Evolutionary conservation across 30 jellyfish, hydroid and myxozoan genomes (phyloP).

Genomic region (Catostylus mosaicus): DNA sequence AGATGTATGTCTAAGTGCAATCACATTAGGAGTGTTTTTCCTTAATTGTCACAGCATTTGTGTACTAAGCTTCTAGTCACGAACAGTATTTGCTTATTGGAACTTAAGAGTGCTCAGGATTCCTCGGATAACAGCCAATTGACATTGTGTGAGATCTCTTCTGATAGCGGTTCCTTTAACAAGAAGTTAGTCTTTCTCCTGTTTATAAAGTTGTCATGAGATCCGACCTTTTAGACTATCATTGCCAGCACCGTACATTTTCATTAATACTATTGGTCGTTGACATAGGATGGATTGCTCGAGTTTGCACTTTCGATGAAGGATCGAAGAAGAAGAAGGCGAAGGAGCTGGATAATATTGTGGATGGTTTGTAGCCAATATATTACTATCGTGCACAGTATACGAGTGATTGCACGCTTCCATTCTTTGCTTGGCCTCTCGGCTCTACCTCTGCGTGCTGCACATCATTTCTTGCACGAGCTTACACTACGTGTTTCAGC

Average conservation of each 20-base stretch:
- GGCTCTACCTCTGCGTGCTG: too few relatives aligned
- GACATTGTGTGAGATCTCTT: too few relatives aligned
- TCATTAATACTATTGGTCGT: not conserved
- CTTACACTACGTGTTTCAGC: too few relatives aligned
- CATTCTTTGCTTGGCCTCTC: not conserved
- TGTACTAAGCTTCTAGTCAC: not conserved
- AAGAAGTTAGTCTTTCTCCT: too few relatives aligned
- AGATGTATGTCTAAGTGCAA: too few relatives aligned
- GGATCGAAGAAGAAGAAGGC: slow-evolving; percentile 37
- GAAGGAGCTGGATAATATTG: slow-evolving; percentile 25
- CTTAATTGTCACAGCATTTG: not conserved
- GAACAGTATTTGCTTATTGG: not conserved
- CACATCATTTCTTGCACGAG: too few relatives aligned
- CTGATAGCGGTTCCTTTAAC: too few relatives aligned
- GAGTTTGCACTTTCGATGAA: slow-evolving; percentile 36
- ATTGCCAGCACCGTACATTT: too few relatives aligned
- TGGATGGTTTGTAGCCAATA: slow-evolving; percentile 52
- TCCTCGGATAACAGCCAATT: too few relatives aligned
- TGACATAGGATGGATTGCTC: slow-evolving; percentile 47
- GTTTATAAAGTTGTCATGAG: too few relatives aligned
- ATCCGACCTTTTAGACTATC: too few relatives aligned
- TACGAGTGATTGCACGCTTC: slow-evolving; percentile 14
- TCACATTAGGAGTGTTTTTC: not conserved
- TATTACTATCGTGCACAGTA: not conserved
- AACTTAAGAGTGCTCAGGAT: too few relatives aligned